These are phyloP conservation scores for Nasonia giraulti DNA, from an alignment of 1,140 invertebrate genomes.

Conservation along the genomic window DNA sequence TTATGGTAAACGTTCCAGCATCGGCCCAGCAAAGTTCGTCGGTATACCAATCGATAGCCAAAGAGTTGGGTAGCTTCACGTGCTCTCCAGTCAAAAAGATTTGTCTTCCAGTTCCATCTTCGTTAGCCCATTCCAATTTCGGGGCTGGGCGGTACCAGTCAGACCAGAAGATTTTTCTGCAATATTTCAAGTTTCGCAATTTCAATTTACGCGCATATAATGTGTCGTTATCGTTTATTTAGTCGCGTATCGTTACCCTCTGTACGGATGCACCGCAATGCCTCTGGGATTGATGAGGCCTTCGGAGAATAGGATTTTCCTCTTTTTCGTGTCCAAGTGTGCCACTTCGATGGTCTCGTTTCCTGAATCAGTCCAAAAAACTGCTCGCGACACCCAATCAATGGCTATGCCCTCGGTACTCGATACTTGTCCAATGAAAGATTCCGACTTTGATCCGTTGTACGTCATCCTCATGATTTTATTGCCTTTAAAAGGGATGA, in stretches of 20 bases:
- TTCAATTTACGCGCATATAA: not conserved
- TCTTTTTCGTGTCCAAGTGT: slow-evolving; percentile 85
- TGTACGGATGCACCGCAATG: slow-evolving; percentile 93
- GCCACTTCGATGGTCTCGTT: slow-evolving; percentile 93
- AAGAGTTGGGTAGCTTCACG: slow-evolving; percentile 85
- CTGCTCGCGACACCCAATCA: slow-evolving; percentile 92
- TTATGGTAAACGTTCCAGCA: slow-evolving; percentile 82
- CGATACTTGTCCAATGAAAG: slow-evolving; percentile 79
- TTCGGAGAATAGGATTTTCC: slow-evolving; percentile 85
- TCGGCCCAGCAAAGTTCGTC: slow-evolving; percentile 96
- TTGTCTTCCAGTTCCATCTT: slow-evolving; percentile 91
- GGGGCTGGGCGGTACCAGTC: slow-evolving; percentile 95
- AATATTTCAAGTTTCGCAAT: slow-evolving; percentile 44
- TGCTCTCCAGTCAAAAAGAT: slow-evolving; percentile 79
- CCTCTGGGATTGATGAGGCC: slow-evolving; percentile 93
- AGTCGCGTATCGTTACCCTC: slow-evolving; percentile 77
- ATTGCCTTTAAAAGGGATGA: slow-evolving; percentile 58
- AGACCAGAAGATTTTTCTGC: slow-evolving; percentile 96
- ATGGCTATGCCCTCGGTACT: slow-evolving; percentile 95
- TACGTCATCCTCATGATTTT: slow-evolving; percentile 66
- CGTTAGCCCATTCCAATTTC: slow-evolving; percentile 94
- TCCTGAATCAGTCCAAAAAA: slow-evolving; percentile 97
- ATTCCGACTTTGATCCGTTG: slow-evolving; percentile 66
- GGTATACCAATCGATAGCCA: slow-evolving; percentile 89
- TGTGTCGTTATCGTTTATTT: too few species aligned